Evolutionary conservation across 64 coral and sea anemone genomes (phyloP), one percentile per base, ranked within the genome.

Genomic region (Stylophora pistillata): DNA sequence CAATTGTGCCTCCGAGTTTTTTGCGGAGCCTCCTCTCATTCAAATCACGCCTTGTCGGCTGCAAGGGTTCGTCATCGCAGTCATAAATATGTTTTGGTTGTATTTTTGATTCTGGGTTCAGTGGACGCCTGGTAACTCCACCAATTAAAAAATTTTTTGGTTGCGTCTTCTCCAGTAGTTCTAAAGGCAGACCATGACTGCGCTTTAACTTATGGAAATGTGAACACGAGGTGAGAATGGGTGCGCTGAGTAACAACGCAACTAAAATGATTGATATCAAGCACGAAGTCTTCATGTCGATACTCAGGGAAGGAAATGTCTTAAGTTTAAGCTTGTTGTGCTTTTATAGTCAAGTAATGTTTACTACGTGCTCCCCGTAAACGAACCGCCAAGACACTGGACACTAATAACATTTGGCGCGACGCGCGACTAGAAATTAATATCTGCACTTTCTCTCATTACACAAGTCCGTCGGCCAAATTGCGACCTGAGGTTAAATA

Each of bases 341-440:
- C 80, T 84, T 84, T 84, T 84, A 84, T 84, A 84, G 80, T 34
- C 28, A 34, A 65, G 30, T 54, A n/a, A 26, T 69, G 61, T 69
- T 84, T 84, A 84, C 80, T 54, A 68, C 62, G 26, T 27, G 17
- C 37, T 69, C 80, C 21, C 62, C 21, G 34, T 70, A 62, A 30
- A 34, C 62, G 58, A 30, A 65, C 65, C 79, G 60, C 29, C 30
- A 64, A 47, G 79, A 82, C 79, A 41, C 77, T 79, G 58, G 20
- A 31, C 15, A 84, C 59, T 84, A 84, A 84, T 69, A 84, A 84
- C 33, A 68, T 69, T 84, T 84, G 80, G 32, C 80, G 80, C 80
- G 80, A 84, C 80, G 33, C 34, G 21, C 59, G 80, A 34, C 80
- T 60, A 53, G 53, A 69, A 84, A 84, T 69, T 68, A n/a, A 84